Percentiles rank a stretch among this genome's conserved stretches.
Evolutionary conservation across 2,797 vertebrate species (phyloP).

Genomic region (Neopelma chrysocephalum): DNA sequence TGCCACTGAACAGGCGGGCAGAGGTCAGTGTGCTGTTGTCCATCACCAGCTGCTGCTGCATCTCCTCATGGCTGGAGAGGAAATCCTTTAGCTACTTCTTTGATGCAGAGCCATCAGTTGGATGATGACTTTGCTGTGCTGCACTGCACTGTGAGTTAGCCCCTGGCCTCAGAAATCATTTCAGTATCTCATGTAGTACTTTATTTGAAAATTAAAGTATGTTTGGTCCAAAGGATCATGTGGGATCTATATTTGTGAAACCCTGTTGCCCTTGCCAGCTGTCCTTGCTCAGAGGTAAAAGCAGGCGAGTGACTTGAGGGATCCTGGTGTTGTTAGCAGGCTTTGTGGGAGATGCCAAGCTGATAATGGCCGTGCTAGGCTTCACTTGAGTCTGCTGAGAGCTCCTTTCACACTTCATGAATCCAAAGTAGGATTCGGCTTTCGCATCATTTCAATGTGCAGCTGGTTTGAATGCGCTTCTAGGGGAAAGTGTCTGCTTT

Average conservation of each 20-base stretch:
- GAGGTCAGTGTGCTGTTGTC: not conserved
- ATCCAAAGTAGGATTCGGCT: not conserved
- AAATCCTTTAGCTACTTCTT: not conserved
- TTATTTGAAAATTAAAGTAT: not conserved
- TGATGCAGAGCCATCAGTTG: not conserved
- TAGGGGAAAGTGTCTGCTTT: not conserved
- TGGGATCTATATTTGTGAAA: not conserved
- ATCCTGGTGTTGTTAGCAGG: not conserved
- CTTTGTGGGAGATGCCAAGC: not conserved
- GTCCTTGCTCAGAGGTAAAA: not conserved
- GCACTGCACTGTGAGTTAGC: not conserved
- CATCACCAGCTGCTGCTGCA: not conserved
- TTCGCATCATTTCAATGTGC: not conserved
- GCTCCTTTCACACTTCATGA: not conserved
- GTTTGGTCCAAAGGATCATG: accelerated
- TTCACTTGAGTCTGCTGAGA: not conserved
- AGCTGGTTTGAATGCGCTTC: not conserved
- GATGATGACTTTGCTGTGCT: not conserved
- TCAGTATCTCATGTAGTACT: not conserved
- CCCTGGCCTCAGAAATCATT: not conserved
- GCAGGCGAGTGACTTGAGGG: not conserved
- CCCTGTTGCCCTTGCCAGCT: not conserved
- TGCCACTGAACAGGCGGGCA: accelerated
- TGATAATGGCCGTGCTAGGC: not conserved
- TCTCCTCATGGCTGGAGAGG: not conserved